Evolutionary conservation across 2,113 vertebrate species (phyloP), one percentile per base, ranked within the genome.

Genomic region (human): DNA sequence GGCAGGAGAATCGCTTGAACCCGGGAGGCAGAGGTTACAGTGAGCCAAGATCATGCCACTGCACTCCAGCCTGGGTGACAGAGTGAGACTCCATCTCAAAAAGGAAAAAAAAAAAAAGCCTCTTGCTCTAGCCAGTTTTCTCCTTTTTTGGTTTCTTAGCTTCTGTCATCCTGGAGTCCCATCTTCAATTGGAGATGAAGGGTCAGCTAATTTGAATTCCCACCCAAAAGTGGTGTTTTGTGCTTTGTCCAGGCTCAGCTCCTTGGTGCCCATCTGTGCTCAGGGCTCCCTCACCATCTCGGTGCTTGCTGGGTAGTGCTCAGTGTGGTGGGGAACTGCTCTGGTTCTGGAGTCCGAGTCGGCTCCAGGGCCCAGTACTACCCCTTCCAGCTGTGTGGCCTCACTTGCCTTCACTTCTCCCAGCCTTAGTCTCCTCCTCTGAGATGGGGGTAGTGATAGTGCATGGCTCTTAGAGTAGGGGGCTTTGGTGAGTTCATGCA

Each of bases 261-360:
- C 18, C 11, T 50, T 22, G 30, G 20, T 32, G 50, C 50, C 85
- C 10, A 0, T n/a, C 40, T n/a, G 2, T 32, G 18, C 38, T 73
- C 0, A 2, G 35, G 72, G 30, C 43, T 1, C 16, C 25, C 16
- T 14, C 18, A 5, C n/a, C 3, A 27, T 23, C 27, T 83, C 0
- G 0, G 59, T 64, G 70, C 35, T 92, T 50, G 27, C 40, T 52
- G 11, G 55, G 83, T 20, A 55, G 78, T 1, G 0, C 38, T 70
- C 25, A 43, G 6, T 48, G 45, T 35, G 32, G 57, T 57, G 59
- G 61, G 25, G 20, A 17, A 6, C 16, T 45, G 14, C 30, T 48
- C 70, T 16, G 61, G 45, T 40, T 55, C 30, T 90, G 57, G 32
- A 23, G 11, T 82, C 68, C 1, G 7, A 64, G 16, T 75, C 9